phyloP scores from a whole-genome alignment of 2,888 invertebrate genomes.

The Cecidostiba fungosa region DNA sequence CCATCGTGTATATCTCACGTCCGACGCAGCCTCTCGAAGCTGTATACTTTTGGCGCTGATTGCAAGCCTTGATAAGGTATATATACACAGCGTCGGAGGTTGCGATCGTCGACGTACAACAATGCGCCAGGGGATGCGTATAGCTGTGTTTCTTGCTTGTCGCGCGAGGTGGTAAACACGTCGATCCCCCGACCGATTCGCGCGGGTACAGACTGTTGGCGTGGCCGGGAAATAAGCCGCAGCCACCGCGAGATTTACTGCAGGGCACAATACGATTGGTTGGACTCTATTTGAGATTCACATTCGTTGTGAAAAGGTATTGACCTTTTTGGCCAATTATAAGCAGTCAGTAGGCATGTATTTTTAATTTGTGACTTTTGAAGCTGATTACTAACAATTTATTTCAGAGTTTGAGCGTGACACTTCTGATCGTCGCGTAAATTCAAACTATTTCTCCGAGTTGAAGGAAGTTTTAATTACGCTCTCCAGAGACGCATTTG shows the following conservation, averaged over 20 bases:
- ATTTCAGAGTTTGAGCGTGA: background rate
- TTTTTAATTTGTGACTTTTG: background rate
- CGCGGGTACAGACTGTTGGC: background rate
- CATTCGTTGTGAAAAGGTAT: no score
- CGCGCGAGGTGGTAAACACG: slow-evolving; percentile 14
- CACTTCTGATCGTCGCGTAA: background rate
- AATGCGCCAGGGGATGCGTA: background rate
- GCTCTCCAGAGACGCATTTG: background rate
- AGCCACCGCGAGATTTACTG: background rate
- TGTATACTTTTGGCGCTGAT: background rate
- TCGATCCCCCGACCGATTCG: background rate
- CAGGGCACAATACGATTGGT: no score
- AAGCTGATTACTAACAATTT: background rate
- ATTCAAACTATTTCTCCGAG: background rate
- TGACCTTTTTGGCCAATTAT: no score
- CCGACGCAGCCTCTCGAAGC: background rate
- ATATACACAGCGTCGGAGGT: background rate
- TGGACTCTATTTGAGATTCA: no score
- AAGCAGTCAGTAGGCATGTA: no score
- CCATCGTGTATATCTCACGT: background rate
- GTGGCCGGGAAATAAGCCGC: background rate
- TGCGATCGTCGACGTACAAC: slow-evolving; percentile 1
- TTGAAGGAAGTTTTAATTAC: background rate
- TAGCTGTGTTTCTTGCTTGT: slow-evolving; percentile 15
- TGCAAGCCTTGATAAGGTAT: background rate